These are phyloP conservation scores for Dioctria rufipes DNA, from an alignment of 2,888 invertebrate species.

Conservation along the genomic window DNA sequence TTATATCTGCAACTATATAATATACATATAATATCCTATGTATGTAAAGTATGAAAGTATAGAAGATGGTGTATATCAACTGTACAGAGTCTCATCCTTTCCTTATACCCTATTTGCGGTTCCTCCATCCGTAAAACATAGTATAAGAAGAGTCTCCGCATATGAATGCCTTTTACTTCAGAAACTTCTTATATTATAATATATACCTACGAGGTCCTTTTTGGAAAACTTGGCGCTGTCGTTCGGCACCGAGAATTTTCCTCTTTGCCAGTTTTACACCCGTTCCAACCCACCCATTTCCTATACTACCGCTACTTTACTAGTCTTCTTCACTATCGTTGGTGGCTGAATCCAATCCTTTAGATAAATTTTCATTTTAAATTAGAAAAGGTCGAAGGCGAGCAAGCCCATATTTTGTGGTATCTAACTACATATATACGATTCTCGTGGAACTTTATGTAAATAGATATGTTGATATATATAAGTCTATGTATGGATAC, in stretches of 20 bases:
- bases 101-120: too few relatives aligned
- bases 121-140: too few relatives aligned
- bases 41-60: too few relatives aligned
- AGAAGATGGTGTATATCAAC: too few relatives aligned
- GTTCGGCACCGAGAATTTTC: neutral
- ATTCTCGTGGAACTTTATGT: neutral
- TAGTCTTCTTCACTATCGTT: neutral
- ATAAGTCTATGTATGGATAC: neutral
- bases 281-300: neutral
- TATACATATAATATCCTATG: neutral
- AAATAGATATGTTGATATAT: neutral
- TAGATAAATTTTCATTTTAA: constrained; percentile 27
- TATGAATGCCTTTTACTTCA: neutral
- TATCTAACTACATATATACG: neutral
- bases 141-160: too few relatives aligned
- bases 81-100: too few relatives aligned
- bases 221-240: neutral
- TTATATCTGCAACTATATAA: neutral
- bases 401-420: constrained; percentile 21
- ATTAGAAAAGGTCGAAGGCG: constrained; percentile 31
- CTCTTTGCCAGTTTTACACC: neutral
- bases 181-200: neutral
- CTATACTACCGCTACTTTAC: neutral
- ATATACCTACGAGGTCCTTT: neutral
- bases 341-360: constrained; percentile 22